These are phyloP conservation scores for Leuciscus idus DNA, from an alignment of 2,113 vertebrate species.

Conservation along the genomic window DNA sequence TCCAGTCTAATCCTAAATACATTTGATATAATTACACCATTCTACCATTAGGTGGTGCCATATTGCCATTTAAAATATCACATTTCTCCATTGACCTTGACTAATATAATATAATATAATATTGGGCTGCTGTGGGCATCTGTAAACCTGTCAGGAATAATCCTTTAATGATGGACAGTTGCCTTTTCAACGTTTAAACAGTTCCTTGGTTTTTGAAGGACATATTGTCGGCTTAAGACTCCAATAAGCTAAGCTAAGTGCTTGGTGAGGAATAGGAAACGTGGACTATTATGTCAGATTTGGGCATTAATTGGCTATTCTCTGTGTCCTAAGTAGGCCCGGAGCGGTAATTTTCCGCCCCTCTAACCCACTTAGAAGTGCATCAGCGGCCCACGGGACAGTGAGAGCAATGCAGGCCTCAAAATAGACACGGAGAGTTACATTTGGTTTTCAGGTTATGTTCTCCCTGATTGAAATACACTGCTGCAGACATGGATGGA, in stretches of 20 bases:
- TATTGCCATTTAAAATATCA: not conserved
- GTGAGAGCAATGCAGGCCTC: conserved; percentile 38
- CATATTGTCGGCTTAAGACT: not conserved
- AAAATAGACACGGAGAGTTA: conserved; percentile 39
- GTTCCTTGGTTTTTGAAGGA: not conserved
- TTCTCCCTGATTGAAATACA: conserved; percentile 16
- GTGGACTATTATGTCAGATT: not conserved
- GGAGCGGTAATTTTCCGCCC: not conserved
- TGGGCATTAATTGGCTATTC: not conserved
- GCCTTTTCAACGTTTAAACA: not conserved
- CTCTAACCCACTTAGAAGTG: conserved; percentile 51
- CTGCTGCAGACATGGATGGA: conserved; percentile 11
- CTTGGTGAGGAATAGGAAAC: not conserved
- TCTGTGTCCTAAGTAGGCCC: not conserved
- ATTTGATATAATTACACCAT: not conserved
- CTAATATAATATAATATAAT: not conserved
- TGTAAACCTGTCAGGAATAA: not conserved
- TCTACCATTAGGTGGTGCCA: not conserved
- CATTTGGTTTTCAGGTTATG: conserved; percentile 55
- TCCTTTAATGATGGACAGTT: conserved; percentile 3
- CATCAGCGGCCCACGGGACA: conserved; percentile 25
- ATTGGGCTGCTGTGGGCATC: not conserved
- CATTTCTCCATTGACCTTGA: not conserved
- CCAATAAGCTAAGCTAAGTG: not conserved
- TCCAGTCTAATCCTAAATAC: not conserved